Conservation (phyloP, 2,113 vertebrate genomes). For the Microcebus ravelobensis region DNA sequence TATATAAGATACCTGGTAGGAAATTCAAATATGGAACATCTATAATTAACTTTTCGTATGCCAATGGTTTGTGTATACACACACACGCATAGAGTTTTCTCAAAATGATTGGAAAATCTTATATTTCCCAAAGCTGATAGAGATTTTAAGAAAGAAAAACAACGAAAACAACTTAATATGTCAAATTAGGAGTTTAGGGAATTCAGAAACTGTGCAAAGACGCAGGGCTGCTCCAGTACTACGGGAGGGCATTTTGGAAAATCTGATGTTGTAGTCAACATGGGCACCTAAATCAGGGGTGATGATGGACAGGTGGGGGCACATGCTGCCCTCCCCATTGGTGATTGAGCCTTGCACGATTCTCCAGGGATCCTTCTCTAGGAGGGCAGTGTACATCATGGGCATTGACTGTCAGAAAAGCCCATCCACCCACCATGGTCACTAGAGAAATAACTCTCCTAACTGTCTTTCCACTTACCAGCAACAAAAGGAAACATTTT, state of each 20-base stretch:
- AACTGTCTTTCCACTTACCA: constrained; percentile 39
- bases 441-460: not conserved
- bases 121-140: not conserved
- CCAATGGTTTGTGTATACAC: not conserved
- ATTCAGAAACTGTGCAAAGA: not conserved
- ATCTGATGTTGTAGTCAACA: not conserved
- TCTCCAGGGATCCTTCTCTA: not conserved
- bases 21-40: not conserved
- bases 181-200: not conserved
- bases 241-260: not conserved
- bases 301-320: fast-evolving
- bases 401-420: not conserved
- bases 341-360: not conserved
- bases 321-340: fast-evolving
- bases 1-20: not conserved
- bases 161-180: not conserved
- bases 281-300: not conserved
- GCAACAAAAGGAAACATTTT: not conserved
- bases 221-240: fast-evolving
- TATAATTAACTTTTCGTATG: not conserved
- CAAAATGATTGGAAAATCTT: constrained; percentile 6
- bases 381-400: not conserved
- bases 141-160: not conserved
- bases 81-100: not conserved
- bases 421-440: not conserved